Base-by-base conservation (phyloP, 2,888 invertebrate species). In the Lasioglossum oenotherae region DNA sequence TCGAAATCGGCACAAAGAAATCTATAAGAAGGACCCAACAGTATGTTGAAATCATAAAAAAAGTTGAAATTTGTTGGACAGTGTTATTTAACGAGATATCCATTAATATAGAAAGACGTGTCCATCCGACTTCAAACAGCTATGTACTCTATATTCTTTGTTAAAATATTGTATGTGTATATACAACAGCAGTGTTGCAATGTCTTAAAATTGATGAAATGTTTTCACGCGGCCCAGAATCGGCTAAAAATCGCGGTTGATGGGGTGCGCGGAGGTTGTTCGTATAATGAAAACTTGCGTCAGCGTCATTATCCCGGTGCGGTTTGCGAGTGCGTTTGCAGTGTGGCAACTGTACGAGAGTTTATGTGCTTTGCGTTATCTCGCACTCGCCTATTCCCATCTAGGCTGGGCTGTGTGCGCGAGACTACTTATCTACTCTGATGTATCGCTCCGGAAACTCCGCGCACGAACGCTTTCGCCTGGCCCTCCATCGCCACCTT, bases 301-400 rank as follows among this genome's bases (percentile, higher is more conserved):
- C 80, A 78, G 77, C 83, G 76, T 90, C 78, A 86, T 90, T 88
- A 90, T 84, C 81, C 78, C 69, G 69, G 77, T 78, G 72, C 69
- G 81, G 75, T 67, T 78, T 53, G 81, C 64, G 78, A 74, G 60
- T 84, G 84, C 87, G 82, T 84, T 84, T 85, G 85, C 78, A 75
- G 81, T 69, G 82, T 27, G 69, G 64, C 76, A 82, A 84, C 82
- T 80, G 69, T 85, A 71, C 82, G 75, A 74, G 79, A 82, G 86
- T 88, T 86, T 88, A 88, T 91, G 80, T 83, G 82, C 82, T 86
- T 81, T 80, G 86, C 89, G 89, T 90, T 91, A 90, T 90, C 90
- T 91, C 72, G 81, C 73, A 72, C 84, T 85, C 86, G 71, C 81
- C 82, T 82, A 79, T 86, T 84, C 82, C 83, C 86, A 86, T 89